Conservation (phyloP, 1,140 invertebrate genomes). For the Procambarus virginalis region DNA sequence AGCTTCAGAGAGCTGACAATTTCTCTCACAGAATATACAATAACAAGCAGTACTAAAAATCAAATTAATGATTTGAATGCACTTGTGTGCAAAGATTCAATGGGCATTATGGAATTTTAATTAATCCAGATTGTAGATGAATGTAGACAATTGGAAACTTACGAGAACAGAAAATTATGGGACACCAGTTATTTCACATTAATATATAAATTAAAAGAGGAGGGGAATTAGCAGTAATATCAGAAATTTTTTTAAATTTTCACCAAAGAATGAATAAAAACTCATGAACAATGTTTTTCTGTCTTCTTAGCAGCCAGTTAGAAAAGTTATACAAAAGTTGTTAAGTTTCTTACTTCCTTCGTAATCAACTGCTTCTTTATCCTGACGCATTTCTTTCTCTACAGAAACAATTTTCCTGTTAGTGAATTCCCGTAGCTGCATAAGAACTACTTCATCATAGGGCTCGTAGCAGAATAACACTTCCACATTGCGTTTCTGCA, state of each 20-base stretch:
- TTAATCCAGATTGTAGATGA: no score
- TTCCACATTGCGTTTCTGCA: slow-evolving; percentile 82
- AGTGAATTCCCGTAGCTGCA: slow-evolving; percentile 91
- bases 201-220: no score
- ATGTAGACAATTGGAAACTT: background rate
- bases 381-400: slow-evolving; percentile 93
- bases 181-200: no score
- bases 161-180: background rate
- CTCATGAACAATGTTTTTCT: no score
- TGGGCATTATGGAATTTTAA: no score
- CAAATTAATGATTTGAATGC: no score
- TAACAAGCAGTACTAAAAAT: no score
- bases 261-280: background rate
- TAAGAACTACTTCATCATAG: slow-evolving; percentile 95
- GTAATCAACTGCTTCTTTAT: slow-evolving; percentile 76
- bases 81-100: background rate
- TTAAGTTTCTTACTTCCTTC: slow-evolving; percentile 74
- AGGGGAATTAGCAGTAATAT: no score
- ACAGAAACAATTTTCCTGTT: slow-evolving; percentile 88
- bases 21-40: no score
- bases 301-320: no score
- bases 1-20: no score
- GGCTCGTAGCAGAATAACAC: slow-evolving; percentile 96
- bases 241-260: background rate
- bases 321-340: no score